These are phyloP conservation scores for Sciurus carolinensis DNA, from an alignment of 2,797 vertebrate species.

Conservation along the genomic window DNA sequence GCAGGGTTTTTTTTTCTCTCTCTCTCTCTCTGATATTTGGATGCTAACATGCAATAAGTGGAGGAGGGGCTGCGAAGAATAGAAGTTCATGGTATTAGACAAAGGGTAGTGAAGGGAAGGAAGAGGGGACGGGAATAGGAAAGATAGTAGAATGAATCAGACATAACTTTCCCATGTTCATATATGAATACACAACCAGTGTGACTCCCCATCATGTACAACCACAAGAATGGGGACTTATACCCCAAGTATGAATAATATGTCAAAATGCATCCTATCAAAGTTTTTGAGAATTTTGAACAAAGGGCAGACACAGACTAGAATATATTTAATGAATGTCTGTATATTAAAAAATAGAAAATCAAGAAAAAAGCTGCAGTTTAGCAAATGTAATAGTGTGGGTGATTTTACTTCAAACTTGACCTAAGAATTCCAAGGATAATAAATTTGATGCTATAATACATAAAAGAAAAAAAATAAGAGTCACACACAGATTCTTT, in stretches of 20 bases:
- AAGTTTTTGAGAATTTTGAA: background rate
- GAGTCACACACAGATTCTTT: slow-evolving; percentile 61
- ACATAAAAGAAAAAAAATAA: slow-evolving; percentile 72
- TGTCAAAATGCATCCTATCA: background rate
- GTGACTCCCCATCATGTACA: no score
- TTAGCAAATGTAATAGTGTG: background rate
- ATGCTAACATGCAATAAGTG: no score
- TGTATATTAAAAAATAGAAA: background rate
- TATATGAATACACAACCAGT: no score
- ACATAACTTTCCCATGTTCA: no score
- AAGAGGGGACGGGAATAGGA: no score
- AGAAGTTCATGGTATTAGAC: no score
- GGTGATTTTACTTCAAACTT: slow-evolving; percentile 79
- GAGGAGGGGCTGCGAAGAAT: no score
- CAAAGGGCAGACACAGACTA: background rate
- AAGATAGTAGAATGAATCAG: no score
- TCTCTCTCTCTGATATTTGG: no score
- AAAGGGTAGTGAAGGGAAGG: no score
- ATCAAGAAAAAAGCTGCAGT: background rate
- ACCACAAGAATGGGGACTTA: no score
- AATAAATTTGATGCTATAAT: background rate
- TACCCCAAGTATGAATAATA: no score
- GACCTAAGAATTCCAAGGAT: slow-evolving; percentile 69
- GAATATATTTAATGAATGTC: background rate
- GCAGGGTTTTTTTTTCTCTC: background rate